These are phyloP conservation scores for Sminthurinus aureus DNA, from an alignment of 2,888 invertebrate genomes.

Conservation along the genomic window DNA sequence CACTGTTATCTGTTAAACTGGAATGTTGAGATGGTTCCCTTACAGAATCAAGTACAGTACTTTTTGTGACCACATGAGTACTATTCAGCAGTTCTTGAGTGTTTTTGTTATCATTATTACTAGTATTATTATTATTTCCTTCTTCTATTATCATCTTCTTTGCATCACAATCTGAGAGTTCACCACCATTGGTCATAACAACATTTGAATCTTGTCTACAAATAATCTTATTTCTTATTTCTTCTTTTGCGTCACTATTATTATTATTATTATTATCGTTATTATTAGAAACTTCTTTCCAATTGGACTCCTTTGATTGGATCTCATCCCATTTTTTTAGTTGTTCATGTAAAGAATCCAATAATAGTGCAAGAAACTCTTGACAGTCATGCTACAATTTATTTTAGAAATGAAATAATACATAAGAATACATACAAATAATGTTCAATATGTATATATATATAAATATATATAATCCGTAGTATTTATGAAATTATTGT, in stretches of 20 bases:
- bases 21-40: conserved; percentile 15
- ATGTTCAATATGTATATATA: background rate
- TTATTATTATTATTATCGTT: background rate
- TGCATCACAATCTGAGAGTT: background rate
- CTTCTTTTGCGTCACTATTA: background rate
- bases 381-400: conserved; percentile 71
- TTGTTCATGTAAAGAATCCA: conserved; percentile 72
- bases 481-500: background rate
- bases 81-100: background rate
- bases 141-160: background rate
- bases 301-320: background rate
- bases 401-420: conserved; percentile 7
- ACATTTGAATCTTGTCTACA: background rate
- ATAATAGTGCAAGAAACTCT: conserved; percentile 71
- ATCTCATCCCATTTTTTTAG: conserved; percentile 63
- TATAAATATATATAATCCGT: too few species aligned
- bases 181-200: background rate
- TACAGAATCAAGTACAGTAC: conserved; percentile 10
- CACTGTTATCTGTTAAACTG: conserved; percentile 28
- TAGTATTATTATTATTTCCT: too few species aligned
- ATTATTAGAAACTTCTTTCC: background rate
- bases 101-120: background rate
- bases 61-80: background rate
- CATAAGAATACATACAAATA: too few species aligned
- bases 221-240: background rate